Conservation (phyloP, 2,888 invertebrate genomes). For the Leptopterna dolabrata region DNA sequence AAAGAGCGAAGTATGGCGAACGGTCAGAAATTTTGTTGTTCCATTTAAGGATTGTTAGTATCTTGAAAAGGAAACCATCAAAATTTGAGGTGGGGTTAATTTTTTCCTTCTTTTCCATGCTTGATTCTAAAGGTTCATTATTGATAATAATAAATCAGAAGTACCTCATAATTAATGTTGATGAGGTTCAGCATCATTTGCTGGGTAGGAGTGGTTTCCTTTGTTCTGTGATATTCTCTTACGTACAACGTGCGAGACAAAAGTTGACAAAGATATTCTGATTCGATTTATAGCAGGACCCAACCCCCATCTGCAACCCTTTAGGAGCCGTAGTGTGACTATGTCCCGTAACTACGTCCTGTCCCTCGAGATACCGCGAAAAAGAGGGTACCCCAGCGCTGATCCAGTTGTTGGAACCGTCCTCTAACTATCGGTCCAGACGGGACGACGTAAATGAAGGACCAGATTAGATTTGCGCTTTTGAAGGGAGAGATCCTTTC, state of each 20-base stretch:
- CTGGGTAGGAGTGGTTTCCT: neutral
- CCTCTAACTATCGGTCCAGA: neutral
- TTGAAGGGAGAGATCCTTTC: neutral
- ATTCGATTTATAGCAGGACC: neutral
- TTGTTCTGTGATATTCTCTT: neutral
- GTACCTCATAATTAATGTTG: no score
- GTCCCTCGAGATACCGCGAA: neutral
- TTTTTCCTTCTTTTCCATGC: no score
- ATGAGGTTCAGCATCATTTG: no score
- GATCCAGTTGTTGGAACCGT: neutral
- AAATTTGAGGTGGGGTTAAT: no score
- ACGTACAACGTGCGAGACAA: neutral
- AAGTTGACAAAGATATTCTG: neutral
- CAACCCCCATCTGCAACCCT: neutral
- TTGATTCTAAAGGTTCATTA: no score
- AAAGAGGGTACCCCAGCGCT: neutral
- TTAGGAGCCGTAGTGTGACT: neutral
- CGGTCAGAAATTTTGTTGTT: no score
- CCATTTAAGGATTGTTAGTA: no score
- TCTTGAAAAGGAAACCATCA: no score
- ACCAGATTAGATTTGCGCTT: slow-evolving; percentile 33
- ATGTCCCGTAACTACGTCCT: no score
- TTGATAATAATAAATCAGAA: no score
- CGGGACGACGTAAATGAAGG: slow-evolving; percentile 11
- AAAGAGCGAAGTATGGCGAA: no score